phyloP scores from a whole-genome alignment of 2,888 invertebrate species.

The Theodoxus fluviatilis region DNA sequence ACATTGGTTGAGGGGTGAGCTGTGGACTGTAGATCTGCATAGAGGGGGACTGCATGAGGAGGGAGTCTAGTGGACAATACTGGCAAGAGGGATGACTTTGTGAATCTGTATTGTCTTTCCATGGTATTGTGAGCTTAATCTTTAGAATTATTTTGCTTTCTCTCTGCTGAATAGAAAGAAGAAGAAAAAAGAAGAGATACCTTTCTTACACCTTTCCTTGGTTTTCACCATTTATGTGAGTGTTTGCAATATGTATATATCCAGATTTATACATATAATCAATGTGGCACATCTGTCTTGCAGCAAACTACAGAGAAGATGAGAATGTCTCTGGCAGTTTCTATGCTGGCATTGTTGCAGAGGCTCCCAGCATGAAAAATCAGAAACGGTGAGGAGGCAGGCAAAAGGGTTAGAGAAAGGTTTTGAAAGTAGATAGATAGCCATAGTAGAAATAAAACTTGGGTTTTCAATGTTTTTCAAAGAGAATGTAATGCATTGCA shows the following conservation, averaged over 20 bases:
- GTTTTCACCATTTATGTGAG: too few species aligned
- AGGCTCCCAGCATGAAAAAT: conserved; percentile 80
- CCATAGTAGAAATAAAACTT: not conserved
- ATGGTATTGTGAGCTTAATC: not conserved
- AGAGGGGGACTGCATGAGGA: too few species aligned
- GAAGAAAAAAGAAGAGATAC: not conserved
- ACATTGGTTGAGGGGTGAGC: too few species aligned
- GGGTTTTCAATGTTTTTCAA: not conserved
- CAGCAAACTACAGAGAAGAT: conserved; percentile 78
- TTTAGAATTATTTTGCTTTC: not conserved
- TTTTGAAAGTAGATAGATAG: not conserved
- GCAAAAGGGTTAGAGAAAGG: not conserved
- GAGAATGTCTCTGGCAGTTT: conserved; percentile 64
- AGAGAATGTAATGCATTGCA: not conserved
- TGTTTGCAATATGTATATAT: not conserved
- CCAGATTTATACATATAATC: too few species aligned
- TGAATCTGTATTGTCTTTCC: not conserved
- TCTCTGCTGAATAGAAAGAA: not conserved
- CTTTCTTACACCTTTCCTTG: too few species aligned
- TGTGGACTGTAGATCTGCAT: too few species aligned
- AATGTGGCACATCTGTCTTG: conserved; percentile 29
- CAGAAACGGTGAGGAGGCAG: conserved; percentile 75
- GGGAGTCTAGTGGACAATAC: too few species aligned
- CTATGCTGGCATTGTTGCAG: conserved; percentile 84
- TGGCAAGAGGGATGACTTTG: too few species aligned